Conservation (phyloP, 2,888 invertebrate genomes). For the Tenodera sinensis region DNA sequence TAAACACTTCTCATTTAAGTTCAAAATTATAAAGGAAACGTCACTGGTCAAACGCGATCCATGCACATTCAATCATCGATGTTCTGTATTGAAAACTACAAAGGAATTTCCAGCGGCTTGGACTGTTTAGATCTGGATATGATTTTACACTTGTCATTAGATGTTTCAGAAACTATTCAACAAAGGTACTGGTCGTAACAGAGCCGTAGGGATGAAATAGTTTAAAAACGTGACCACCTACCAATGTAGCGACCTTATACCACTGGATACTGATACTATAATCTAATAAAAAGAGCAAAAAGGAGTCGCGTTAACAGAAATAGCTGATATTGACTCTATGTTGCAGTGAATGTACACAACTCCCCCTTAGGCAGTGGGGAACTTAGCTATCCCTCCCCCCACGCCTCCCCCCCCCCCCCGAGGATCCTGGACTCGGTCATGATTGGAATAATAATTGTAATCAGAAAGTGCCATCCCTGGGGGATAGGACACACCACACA, state of each 20-base stretch:
- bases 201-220: neutral
- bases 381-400: neutral
- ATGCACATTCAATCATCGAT: too few relatives aligned
- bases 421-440: neutral
- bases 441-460: neutral
- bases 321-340: neutral
- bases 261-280: neutral
- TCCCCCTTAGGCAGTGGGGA: neutral
- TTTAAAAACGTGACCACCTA: neutral
- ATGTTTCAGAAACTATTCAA: neutral
- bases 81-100: too few relatives aligned
- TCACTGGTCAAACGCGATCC: too few relatives aligned
- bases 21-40: too few relatives aligned
- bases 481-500: neutral
- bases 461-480: neutral
- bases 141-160: neutral
- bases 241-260: neutral
- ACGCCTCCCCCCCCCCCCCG: too few relatives aligned
- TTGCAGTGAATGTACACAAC: neutral
- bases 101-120: too few relatives aligned
- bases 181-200: neutral
- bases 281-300: neutral
- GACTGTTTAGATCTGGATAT: too few relatives aligned
- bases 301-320: neutral
- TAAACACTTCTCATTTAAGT: too few relatives aligned